phyloP scores from a whole-genome alignment of 2,888 invertebrate genomes.

The Trimorus sp. region DNA sequence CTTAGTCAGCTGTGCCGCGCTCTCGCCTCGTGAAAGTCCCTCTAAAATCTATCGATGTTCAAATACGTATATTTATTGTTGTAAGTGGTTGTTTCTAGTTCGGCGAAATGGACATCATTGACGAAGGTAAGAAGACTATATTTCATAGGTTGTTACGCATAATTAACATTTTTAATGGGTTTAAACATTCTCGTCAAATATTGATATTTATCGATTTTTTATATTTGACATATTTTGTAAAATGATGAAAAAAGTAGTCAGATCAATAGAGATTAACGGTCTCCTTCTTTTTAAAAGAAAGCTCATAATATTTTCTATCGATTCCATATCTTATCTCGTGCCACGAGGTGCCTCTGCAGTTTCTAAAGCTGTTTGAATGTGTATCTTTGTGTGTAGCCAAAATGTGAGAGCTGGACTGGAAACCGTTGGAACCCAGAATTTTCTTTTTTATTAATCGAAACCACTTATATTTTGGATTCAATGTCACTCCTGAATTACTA shows the following conservation, averaged over 20 bases:
- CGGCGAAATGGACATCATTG: not conserved
- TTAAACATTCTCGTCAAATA: slow-evolving; percentile 3
- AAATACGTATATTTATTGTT: slow-evolving; percentile 3
- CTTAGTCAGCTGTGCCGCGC: slow-evolving; percentile 5
- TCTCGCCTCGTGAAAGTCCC: slow-evolving; percentile 4
- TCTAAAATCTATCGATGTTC: not conserved
- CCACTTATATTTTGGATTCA: slow-evolving; percentile 1
- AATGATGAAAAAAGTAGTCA: slow-evolving; percentile 13
- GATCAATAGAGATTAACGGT: slow-evolving; percentile 23
- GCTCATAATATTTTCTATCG: not conserved
- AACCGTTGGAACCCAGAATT: slow-evolving; percentile 3
- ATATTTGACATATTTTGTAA: slow-evolving; percentile 4
- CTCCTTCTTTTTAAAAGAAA: not conserved
- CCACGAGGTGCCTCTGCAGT: slow-evolving; percentile 14
- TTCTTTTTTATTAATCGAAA: slow-evolving; percentile 9
- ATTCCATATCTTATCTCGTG: not conserved
- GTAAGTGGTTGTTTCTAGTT: not conserved
- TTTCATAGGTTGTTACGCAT: not conserved
- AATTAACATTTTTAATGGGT: not conserved
- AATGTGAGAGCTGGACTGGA: not conserved
- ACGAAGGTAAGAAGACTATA: not conserved
- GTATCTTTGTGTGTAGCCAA: not conserved
- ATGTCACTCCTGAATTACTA: slow-evolving; percentile 18
- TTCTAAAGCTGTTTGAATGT: slow-evolving; percentile 22
- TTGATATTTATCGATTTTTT: no score